These are phyloP conservation scores for Ladona fulva DNA, from an alignment of 1,140 invertebrate genomes.

Conservation along the genomic window DNA sequence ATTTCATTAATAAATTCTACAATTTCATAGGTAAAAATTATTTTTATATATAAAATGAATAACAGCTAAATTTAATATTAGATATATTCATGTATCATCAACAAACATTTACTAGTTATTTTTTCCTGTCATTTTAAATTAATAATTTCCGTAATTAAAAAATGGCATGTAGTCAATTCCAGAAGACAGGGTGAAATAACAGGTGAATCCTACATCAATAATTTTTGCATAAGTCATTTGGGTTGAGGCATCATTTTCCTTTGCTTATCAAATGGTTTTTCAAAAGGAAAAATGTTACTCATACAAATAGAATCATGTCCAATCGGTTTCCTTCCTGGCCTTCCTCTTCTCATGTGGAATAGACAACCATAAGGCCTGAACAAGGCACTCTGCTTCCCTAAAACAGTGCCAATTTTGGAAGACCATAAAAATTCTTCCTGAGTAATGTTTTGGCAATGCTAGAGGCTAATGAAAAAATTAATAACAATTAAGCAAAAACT, in stretches of 20 bases:
- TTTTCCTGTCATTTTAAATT: background rate
- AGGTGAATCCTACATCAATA: background rate
- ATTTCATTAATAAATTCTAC: too few species aligned
- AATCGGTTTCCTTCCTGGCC: background rate
- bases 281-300: background rate
- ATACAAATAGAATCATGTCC: background rate
- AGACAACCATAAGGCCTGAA: background rate
- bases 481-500: too few species aligned
- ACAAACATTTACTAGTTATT: background rate
- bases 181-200: background rate
- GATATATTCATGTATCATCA: background rate
- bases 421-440: background rate
- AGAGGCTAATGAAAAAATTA: background rate
- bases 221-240: background rate
- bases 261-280: background rate
- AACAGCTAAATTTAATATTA: background rate
- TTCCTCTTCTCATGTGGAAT: background rate
- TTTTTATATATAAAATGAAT: background rate
- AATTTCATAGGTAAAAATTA: background rate
- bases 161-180: background rate
- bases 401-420: background rate
- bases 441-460: constrained; percentile 6
- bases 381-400: background rate
- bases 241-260: background rate
- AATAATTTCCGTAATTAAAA: background rate